Percentiles rank a stretch among this genome's conserved stretches.
These are phyloP conservation scores for Pristis pectinata DNA, from an alignment of 2,797 vertebrate genomes.

Conservation along the genomic window DNA sequence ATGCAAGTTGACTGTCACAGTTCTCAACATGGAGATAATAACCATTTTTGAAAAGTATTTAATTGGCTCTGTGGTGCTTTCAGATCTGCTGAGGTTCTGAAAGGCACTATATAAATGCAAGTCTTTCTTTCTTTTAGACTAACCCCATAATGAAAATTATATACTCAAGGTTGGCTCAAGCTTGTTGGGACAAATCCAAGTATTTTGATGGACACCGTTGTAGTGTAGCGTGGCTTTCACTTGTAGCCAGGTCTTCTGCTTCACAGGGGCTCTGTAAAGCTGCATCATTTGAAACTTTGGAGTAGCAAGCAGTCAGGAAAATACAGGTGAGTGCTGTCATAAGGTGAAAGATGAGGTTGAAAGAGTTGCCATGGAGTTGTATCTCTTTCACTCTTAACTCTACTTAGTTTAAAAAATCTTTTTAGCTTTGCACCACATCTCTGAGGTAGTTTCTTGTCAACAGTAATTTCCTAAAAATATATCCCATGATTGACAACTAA, in stretches of 20 bases:
- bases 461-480: background rate
- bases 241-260: background rate
- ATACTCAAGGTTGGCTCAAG: background rate
- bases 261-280: background rate
- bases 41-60: background rate
- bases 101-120: background rate
- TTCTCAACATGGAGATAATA: background rate
- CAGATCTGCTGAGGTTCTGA: background rate
- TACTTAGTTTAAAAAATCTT: background rate
- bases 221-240: background rate
- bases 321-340: background rate
- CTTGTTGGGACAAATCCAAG: background rate
- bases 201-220: background rate
- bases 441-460: background rate
- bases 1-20: background rate
- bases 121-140: background rate
- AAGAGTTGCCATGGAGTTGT: background rate
- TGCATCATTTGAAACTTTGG: background rate
- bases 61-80: background rate
- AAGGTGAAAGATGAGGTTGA: background rate
- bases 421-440: background rate
- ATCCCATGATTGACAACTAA: background rate
- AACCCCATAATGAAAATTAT: background rate
- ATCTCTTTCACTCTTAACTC: background rate
- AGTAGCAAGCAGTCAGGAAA: background rate